Base-by-base conservation (phyloP, 2,888 invertebrate species). In the Phaonia tiefii region DNA sequence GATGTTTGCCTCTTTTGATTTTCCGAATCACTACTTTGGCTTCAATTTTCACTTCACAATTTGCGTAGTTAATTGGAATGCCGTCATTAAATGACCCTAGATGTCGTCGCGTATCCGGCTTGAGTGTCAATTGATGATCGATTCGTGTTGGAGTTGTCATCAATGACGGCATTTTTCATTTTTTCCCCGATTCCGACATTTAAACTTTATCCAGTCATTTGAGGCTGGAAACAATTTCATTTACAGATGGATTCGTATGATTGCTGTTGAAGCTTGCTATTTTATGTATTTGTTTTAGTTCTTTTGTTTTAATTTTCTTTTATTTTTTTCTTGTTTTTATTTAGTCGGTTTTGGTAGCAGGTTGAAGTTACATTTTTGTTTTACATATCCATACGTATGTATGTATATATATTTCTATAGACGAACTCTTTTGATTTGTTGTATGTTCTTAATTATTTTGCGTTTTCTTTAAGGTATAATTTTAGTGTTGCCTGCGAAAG, bases 131-230 rank as follows among this genome's bases (percentile, higher is more conserved):
- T 78, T 81, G 81, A 71, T 78, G 63, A 13, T 63, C 39, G 42
- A 17, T 17, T 63, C 42, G 63, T 42, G 63, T 13, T 39, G 39
- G 22, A 39, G 56, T 51, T 78, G 80, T 78, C 78, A 81, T 81
- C 81, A 81, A 69, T 78, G 72, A 78, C 78, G 78, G 81, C 81
- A 81, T 81, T 81, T 81, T 81, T 81, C 81, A 81, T 81, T 78
- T 81, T 75, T 69, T 63, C 63, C 42, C 63, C 39, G 39, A 39
- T 37, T 54, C 25, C 60, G 39, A 63, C 63, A 63, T 63, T 81
- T 75, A 69, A 78, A 75, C 63, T 81, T 81, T 67, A 78, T 75
- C 81, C 81, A 81, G 77, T 72, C 78, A 78, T 75, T 37, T 75
- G 39, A 60, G 39, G 73, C 80, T 71, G 80, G 71, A 66, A 20